phyloP scores from a whole-genome alignment of 2,797 vertebrate species.

The Sebastes diploproa region DNA sequence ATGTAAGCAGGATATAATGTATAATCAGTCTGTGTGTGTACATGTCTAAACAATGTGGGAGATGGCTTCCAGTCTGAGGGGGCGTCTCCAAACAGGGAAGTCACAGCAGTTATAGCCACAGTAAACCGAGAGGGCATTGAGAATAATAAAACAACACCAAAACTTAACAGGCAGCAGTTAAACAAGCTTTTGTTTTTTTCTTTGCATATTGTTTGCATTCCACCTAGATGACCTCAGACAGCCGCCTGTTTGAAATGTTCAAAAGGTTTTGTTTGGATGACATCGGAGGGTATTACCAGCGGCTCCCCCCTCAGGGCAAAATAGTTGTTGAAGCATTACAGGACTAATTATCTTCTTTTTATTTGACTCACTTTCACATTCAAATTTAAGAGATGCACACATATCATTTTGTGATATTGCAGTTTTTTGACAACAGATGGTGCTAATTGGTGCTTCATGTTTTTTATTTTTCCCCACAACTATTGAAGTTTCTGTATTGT shows the following conservation, averaged over 20 bases:
- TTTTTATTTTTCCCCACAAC: neutral
- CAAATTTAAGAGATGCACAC: neutral
- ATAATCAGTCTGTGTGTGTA: neutral
- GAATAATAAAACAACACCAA: neutral
- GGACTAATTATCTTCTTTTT: no score
- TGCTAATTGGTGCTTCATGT: neutral
- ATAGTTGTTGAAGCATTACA: no score
- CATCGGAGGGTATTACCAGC: neutral
- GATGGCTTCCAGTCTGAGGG: neutral
- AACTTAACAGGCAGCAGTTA: neutral
- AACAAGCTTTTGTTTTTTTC: neutral
- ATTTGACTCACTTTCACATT: neutral
- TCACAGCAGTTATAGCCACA: neutral
- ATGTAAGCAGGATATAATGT: neutral
- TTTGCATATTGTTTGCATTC: neutral
- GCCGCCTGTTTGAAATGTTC: neutral
- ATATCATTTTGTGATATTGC: neutral
- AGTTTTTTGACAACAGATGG: neutral
- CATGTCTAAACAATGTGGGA: neutral
- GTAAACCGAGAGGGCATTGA: neutral
- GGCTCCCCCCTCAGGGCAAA: no score
- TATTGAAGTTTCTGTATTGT: neutral
- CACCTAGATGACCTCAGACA: neutral
- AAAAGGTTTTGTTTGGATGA: neutral
- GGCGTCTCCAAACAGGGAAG: no score